Evolutionary conservation across 1,140 invertebrate genomes (phyloP).

Genomic region (Gryllus bimaculatus): DNA sequence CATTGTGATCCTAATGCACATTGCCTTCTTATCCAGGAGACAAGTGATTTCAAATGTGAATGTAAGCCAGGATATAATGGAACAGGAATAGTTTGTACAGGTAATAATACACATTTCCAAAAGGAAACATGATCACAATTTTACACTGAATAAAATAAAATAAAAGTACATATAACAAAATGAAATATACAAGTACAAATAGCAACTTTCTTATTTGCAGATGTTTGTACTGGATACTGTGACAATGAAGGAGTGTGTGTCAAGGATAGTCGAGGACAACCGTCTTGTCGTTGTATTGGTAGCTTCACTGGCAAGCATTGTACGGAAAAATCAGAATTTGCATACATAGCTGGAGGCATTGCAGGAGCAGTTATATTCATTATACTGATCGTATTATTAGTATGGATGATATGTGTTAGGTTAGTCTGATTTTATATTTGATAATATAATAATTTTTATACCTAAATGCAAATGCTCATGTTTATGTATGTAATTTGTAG

Average conservation of each 20-base stretch:
- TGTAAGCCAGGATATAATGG: constrained; percentile 92
- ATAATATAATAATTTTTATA: neutral
- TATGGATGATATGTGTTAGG: constrained; percentile 96
- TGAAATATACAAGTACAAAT: neutral
- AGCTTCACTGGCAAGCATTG: constrained; percentile 88
- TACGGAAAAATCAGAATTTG: constrained; percentile 84
- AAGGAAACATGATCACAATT: neutral
- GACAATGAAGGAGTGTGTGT: constrained; percentile 86
- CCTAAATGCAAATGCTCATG: neutral
- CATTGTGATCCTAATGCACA: constrained; percentile 82
- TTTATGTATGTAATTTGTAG: constrained; percentile 35
- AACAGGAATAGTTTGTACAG: constrained; percentile 65
- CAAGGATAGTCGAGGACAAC: constrained; percentile 72
- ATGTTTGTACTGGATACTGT: constrained; percentile 80
- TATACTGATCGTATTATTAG: constrained; percentile 81
- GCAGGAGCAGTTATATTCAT: constrained; percentile 84
- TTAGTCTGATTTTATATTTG: constrained; percentile 27
- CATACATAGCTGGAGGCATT: constrained; percentile 87
- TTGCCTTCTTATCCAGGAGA: constrained; percentile 75
- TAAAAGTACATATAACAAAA: neutral
- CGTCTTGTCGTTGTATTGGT: constrained; percentile 77
- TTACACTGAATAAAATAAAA: neutral
- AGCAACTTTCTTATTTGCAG: constrained; percentile 37
- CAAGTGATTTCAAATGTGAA: constrained; percentile 80
- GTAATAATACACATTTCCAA: constrained; percentile 32